A percentile compares a stretch with the other conserved stretches of the same genome.
phyloP scores from a whole-genome alignment of 2,113 vertebrate species.

The Microcebus tavaratra region DNA sequence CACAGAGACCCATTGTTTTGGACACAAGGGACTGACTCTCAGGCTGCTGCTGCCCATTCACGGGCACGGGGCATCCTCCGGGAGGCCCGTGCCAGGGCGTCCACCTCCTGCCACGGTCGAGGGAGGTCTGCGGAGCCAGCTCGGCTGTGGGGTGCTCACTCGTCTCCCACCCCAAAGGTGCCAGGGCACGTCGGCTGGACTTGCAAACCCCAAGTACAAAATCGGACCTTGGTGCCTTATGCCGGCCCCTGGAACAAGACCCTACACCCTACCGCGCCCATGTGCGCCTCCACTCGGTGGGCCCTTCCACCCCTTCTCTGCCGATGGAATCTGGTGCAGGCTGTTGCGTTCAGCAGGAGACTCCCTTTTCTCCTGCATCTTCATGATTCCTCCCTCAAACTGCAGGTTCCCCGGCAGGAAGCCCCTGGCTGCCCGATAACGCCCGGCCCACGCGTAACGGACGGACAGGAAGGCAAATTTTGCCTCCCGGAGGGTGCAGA shows the following conservation, averaged over 20 bases:
- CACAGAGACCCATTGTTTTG: slow-evolving; percentile 63
- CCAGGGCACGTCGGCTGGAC: not conserved
- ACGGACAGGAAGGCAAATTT: not conserved
- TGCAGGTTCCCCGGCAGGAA: not conserved
- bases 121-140: not conserved
- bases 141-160: not conserved
- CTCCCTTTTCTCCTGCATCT: not conserved
- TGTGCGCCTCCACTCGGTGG: not conserved
- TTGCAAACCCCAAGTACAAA: not conserved
- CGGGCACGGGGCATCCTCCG: not conserved
- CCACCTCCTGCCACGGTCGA: not conserved
- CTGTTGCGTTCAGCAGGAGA: not conserved
- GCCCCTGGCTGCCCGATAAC: too few relatives aligned
- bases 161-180: fast-evolving
- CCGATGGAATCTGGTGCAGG: not conserved
- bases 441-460: not conserved
- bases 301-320: not conserved
- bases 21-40: slow-evolving; percentile 58
- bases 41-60: not conserved
- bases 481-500: not conserved
- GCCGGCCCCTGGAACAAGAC: not conserved
- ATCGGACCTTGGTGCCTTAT: too few relatives aligned
- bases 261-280: too few relatives aligned
- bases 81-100: slow-evolving; percentile 65
- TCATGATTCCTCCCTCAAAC: not conserved